Conservation (phyloP, 2,888 invertebrate species). For the Harpagoxenus sublaevis region DNA sequence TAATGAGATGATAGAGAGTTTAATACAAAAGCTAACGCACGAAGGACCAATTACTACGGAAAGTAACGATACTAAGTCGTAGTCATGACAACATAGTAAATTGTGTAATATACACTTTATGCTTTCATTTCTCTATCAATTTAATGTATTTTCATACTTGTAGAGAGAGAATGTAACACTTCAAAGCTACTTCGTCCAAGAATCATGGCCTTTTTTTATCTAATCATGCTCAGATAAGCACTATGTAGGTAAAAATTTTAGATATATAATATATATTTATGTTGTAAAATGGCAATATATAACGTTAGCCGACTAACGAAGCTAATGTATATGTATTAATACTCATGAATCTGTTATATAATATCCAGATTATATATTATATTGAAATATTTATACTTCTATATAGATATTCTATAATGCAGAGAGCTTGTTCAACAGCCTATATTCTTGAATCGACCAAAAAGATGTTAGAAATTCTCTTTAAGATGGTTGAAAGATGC, state of each 20-base stretch:
- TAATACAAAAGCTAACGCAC: conserved; percentile 89
- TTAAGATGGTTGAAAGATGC: conserved; percentile 2
- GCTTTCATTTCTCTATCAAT: conserved; percentile 39
- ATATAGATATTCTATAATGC: conserved; percentile 27
- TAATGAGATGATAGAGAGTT: conserved; percentile 92
- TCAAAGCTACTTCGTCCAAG: conserved; percentile 31
- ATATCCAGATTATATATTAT: conserved; percentile 22
- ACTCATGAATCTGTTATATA: conserved; percentile 20
- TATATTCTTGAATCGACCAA: conserved; percentile 49
- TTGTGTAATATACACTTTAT: conserved; percentile 2
- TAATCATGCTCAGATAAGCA: conserved; percentile 43
- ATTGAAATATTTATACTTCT: conserved; percentile 40
- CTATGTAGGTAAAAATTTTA: conserved; percentile 9
- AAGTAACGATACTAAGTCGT: conserved; percentile 45
- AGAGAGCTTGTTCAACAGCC: conserved; percentile 17
- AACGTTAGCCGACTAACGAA: neutral
- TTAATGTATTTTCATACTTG: conserved; percentile 35
- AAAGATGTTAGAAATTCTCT: conserved; percentile 28
- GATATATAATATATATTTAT: conserved; percentile 29
- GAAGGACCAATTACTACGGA: conserved; percentile 50
- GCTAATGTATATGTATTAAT: conserved; percentile 24
- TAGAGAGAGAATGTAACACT: conserved; percentile 33
- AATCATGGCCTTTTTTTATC: conserved; percentile 49
- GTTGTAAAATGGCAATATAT: conserved; percentile 18
- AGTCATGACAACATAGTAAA: conserved; percentile 1